Evolutionary conservation across 2,888 invertebrate species (phyloP).

Genomic region (Nephrotoma appendiculata): DNA sequence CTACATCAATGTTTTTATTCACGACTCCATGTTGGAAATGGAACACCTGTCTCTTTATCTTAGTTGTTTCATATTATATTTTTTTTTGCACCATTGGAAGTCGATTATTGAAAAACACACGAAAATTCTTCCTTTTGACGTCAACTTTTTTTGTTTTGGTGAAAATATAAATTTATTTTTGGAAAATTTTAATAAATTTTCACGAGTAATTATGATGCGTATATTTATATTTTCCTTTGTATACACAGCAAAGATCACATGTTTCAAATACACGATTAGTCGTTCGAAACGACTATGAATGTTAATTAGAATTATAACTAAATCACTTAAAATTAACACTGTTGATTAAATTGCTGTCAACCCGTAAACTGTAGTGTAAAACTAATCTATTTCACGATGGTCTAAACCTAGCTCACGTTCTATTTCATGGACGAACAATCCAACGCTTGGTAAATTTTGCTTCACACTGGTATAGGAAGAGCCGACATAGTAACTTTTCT

Average conservation of each 20-base stretch:
- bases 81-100: background rate
- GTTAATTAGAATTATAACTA: background rate
- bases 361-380: too few relatives aligned
- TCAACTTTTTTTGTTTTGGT: background rate
- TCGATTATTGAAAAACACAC: background rate
- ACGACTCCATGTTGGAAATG: background rate
- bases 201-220: background rate
- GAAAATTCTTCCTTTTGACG: background rate
- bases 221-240: background rate
- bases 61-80: background rate
- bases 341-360: too few relatives aligned
- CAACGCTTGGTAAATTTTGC: too few relatives aligned
- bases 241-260: background rate
- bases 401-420: too few relatives aligned
- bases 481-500: too few relatives aligned
- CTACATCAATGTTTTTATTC: too few relatives aligned
- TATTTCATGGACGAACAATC: too few relatives aligned
- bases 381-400: too few relatives aligned
- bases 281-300: background rate
- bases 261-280: background rate
- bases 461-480: too few relatives aligned
- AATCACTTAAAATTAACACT: too few relatives aligned
- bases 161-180: background rate
- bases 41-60: background rate
- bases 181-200: background rate